Conservation (phyloP, 2,797 vertebrate species). For the Gila robusta region DNA sequence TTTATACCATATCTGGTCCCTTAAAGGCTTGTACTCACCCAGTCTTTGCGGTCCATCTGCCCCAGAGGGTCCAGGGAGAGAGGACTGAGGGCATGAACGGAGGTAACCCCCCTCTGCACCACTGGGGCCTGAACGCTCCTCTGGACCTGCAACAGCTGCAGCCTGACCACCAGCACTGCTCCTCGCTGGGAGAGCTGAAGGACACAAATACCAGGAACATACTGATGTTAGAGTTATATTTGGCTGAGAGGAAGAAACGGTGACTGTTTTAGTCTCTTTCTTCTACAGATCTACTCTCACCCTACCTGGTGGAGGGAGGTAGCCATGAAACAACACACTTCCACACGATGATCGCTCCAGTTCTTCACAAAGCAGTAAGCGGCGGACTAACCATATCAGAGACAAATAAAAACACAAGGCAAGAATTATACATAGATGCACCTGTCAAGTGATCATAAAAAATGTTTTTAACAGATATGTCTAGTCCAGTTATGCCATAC, state of each 20-base stretch:
- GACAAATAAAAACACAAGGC: background rate
- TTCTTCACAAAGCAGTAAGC: conserved; percentile 94
- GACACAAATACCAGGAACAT: conserved; percentile 15
- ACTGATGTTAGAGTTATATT: conserved; percentile 19
- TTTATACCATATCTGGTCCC: background rate
- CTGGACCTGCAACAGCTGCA: conserved; percentile 68
- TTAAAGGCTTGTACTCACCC: conserved; percentile 74
- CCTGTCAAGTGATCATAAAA: background rate
- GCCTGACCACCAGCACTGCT: conserved; percentile 79
- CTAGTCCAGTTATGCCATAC: conserved; percentile 71
- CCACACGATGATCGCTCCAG: conserved; percentile 97
- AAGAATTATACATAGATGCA: background rate
- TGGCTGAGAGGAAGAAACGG: background rate
- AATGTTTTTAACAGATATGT: background rate
- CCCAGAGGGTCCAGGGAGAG: conserved; percentile 77
- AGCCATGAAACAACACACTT: conserved; percentile 97
- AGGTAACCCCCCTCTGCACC: conserved; percentile 81
- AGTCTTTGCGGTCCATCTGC: conserved; percentile 81
- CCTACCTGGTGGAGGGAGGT: conserved; percentile 95
- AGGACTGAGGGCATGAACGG: conserved; percentile 77
- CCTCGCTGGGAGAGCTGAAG: conserved; percentile 88
- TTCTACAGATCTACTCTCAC: conserved; percentile 3
- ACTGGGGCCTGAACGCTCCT: conserved; percentile 78
- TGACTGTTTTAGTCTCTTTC: background rate
- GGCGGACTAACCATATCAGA: conserved; percentile 80